Conservation (phyloP, 2,113 vertebrate species). For the Galeopterus variegatus region DNA sequence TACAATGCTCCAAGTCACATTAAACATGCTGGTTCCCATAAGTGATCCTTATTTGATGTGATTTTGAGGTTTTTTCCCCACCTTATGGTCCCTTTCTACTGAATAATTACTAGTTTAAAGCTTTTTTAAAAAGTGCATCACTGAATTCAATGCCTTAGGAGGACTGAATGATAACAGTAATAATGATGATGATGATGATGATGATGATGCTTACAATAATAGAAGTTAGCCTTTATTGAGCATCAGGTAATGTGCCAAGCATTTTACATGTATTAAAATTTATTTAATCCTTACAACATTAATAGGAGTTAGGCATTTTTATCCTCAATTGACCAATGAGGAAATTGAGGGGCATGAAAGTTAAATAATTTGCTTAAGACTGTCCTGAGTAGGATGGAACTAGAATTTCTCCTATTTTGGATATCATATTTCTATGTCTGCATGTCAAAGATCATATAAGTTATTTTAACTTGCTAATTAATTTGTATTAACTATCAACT, state of each 20-base stretch:
- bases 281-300: neutral
- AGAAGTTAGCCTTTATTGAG: neutral
- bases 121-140: neutral
- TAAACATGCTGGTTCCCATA: slow-evolving; percentile 42
- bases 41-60: slow-evolving; percentile 25
- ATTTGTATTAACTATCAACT: neutral
- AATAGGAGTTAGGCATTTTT: neutral
- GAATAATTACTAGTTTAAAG: neutral
- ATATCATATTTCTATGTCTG: neutral
- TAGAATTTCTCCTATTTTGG: neutral
- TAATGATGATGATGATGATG: neutral
- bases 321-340: neutral
- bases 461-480: neutral
- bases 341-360: neutral
- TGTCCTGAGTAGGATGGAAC: neutral
- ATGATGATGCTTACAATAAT: neutral
- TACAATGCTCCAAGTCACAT: neutral
- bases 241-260: neutral
- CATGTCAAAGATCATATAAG: neutral
- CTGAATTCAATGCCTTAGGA: neutral
- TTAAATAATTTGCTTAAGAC: neutral
- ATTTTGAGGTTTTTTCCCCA: neutral
- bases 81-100: neutral
- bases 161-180: neutral
- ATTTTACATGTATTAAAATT: neutral